Conservation (phyloP, 2,888 invertebrate species). For the Caenorhabditis sinica region DNA sequence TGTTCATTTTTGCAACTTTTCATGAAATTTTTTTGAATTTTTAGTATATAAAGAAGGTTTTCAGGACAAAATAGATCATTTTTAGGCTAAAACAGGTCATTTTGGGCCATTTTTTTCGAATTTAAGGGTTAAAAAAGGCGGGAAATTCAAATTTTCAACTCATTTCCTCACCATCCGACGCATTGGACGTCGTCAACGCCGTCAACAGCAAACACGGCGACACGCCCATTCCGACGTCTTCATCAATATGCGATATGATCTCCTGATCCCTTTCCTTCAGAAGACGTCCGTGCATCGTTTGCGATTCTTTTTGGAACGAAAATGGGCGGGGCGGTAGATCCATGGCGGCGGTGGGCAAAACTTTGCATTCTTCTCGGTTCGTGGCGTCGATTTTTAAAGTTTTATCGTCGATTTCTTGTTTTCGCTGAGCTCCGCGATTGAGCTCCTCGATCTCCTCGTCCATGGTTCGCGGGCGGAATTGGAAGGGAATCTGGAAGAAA, state of each 20-base stretch:
- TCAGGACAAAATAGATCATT: too few species aligned
- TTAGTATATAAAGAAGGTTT: too few species aligned
- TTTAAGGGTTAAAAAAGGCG: too few species aligned
- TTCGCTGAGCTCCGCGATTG: slow-evolving; percentile 63
- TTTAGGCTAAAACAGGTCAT: too few species aligned
- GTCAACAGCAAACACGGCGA: slow-evolving; percentile 80
- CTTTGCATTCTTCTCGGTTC: slow-evolving; percentile 24
- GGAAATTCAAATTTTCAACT: not conserved
- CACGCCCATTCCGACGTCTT: slow-evolving; percentile 74
- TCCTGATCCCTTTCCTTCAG: slow-evolving; percentile 20
- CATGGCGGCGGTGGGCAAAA: slow-evolving; percentile 15
- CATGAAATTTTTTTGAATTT: too few species aligned
- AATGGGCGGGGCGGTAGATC: slow-evolving; percentile 46
- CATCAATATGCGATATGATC: slow-evolving; percentile 40
- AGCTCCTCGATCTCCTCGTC: slow-evolving; percentile 68
- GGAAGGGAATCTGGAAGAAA: not conserved
- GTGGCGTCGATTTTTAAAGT: slow-evolving; percentile 18
- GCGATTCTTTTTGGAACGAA: slow-evolving; percentile 66
- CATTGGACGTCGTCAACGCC: slow-evolving; percentile 75
- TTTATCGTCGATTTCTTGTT: slow-evolving; percentile 50
- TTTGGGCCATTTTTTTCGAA: too few species aligned
- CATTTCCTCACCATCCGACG: slow-evolving; percentile 74
- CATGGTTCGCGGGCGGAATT: slow-evolving; percentile 31
- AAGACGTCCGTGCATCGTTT: slow-evolving; percentile 35
- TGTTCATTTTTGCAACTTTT: too few species aligned